Evolutionary conservation across 2,888 invertebrate species (phyloP).

Genomic region (Camptogramma bilineatum): DNA sequence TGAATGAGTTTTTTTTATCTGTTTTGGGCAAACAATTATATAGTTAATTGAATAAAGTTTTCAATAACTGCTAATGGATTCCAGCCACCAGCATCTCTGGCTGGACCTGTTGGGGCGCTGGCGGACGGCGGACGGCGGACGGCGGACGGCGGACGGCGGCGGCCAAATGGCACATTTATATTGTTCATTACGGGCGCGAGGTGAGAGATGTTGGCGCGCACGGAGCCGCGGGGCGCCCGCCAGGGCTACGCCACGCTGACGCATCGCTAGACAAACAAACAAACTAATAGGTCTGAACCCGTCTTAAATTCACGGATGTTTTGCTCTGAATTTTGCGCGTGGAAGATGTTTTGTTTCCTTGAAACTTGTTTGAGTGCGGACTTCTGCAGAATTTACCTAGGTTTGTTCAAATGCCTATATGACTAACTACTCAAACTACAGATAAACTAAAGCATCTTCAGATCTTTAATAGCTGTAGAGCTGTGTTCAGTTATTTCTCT

Average conservation of each 20-base stretch:
- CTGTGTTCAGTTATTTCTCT: not conserved
- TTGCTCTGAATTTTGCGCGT: not conserved
- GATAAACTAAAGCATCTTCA: too few relatives aligned
- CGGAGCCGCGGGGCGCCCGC: constrained; percentile 66
- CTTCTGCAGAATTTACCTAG: too few relatives aligned
- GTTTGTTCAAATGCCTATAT: too few relatives aligned
- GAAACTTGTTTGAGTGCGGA: too few relatives aligned
- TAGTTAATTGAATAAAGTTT: too few relatives aligned
- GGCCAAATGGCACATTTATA: constrained; percentile 79
- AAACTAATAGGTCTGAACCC: not conserved
- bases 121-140: constrained; percentile 19
- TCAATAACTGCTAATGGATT: not conserved
- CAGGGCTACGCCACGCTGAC: constrained; percentile 58
- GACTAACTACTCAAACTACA: too few relatives aligned
- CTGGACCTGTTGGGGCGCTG: constrained; percentile 6
- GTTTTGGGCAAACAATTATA: too few relatives aligned
- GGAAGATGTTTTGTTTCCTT: not conserved
- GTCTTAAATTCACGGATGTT: not conserved
- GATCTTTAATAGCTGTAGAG: not conserved
- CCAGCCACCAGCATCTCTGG: not conserved
- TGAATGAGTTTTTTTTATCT: too few relatives aligned
- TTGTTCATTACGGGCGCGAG: constrained; percentile 79
- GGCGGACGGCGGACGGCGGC: constrained; percentile 27
- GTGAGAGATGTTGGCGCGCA: constrained; percentile 83
- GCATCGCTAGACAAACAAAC: not conserved